Evolutionary conservation across 2,797 vertebrate genomes (phyloP), one percentile per base, ranked within the genome.

Genomic region (Scolopax bukidnonensis): DNA sequence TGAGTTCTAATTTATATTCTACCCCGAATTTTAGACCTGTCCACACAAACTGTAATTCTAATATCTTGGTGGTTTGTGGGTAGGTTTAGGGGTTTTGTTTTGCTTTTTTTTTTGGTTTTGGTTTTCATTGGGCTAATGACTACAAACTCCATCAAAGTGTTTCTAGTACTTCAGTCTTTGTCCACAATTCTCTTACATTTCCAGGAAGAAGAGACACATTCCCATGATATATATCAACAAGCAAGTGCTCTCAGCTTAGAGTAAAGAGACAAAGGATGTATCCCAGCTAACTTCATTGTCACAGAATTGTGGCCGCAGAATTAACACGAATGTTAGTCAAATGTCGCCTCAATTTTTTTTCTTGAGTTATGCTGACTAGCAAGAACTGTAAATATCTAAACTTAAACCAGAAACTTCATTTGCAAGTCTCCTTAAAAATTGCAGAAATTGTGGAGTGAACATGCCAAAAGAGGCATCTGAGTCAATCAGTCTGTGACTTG

Each of bases 1-100:
- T 0, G 0, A 65, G 4, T 47, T 61, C 21, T 18, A 84, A 73
- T 45, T 68, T 60, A 50, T 73, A 76, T 28, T 32, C 67, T 61
- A 28, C 20, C 12, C 23, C 2, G 1, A 89, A 74, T 38, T 63
- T 61, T 24, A 93, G 53, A 74, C 10, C 12, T 76, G 36, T 53
- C 32, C 57, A 87, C 32, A 79, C 12, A 76, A 84, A 65, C 25
- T 24, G 10, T 32, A 71, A 56, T 90, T 87, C 78, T 87, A 87
- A 54, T 53, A 91, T 16, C 20, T 23, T 76, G 7, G 28, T 69
- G 38, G 32, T 18, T 71, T 92, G n/a, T 48, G n/a, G 7, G 10
- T 63, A 24, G 16, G 7, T 61, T 94, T 85, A 61, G 21, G 17
- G 2, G 16, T 53, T 53, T 47, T 45, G 4, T 12, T 40, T 78